Percentiles rank a stretch among this genome's conserved stretches.
Conservation (phyloP, 2,113 vertebrate genomes). For the Neolamprologus kungweensis region DNA sequence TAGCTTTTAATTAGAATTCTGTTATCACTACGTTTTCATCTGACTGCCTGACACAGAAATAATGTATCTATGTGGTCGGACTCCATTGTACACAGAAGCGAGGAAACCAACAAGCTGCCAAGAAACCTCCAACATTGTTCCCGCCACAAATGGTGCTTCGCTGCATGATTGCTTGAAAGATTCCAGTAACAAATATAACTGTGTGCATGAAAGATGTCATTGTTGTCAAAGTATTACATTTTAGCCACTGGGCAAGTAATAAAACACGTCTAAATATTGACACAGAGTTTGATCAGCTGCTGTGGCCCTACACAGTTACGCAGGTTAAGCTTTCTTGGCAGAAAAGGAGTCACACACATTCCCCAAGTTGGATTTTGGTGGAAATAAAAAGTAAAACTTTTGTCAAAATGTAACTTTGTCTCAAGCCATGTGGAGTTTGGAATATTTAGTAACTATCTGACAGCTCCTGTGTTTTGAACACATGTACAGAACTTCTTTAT, state of each 20-base stretch:
- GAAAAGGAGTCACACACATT: not conserved
- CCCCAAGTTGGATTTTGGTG: not conserved
- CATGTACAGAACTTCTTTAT: constrained; percentile 2
- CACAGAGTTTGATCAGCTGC: constrained; percentile 47
- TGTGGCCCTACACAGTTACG: constrained; percentile 1
- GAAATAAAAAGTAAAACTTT: not conserved
- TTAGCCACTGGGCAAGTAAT: constrained; percentile 49
- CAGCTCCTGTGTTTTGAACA: not conserved
- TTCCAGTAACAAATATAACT: constrained; percentile 38
- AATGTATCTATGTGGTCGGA: not conserved
- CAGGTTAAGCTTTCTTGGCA: constrained; percentile 48
- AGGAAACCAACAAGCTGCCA: constrained; percentile 19
- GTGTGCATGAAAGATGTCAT: constrained; percentile 1
- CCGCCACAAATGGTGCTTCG: constrained; percentile 8
- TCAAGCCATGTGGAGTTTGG: not conserved
- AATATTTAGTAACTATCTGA: not conserved
- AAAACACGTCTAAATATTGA: constrained; percentile 57
- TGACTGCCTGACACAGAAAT: constrained; percentile 1
- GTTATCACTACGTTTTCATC: not conserved
- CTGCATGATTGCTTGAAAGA: constrained; percentile 5
- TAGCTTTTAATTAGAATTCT: not conserved
- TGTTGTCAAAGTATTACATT: constrained; percentile 56
- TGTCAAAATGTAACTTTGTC: not conserved
- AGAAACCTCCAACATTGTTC: not conserved
- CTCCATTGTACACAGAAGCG: not conserved